Evolutionary conservation across 1,140 invertebrate species (phyloP), one percentile per base, ranked within the genome.

Genomic region (Camponotus pennsylvanicus): DNA sequence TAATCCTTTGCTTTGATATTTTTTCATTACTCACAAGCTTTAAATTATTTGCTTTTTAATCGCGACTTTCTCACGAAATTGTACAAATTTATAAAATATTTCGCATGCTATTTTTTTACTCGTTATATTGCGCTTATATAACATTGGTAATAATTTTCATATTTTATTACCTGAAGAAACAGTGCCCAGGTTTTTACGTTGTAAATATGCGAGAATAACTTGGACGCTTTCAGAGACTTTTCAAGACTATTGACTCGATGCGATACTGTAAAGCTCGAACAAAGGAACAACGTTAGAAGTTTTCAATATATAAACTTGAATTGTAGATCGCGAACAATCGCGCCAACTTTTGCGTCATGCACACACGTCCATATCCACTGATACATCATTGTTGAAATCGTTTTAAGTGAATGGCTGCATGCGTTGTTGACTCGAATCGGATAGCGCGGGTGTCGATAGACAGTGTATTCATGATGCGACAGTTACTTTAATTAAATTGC

Each of bases 401-500:
- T n/a, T 82, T 82, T 75, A 83, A 83, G 77, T 49, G 77, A 80
- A 57, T 15, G 11, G 40, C 40, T 70, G 32, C 32, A 11, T 6
- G 55, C 55, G 61, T 83, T 75, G 69, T 83, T 75, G 55, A 83
- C 34, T 75, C 21, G 21, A 40, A 61, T 75, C 69, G 79, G 79
- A 83, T 83, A 75, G 69, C 11, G 15, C 79, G 42, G 18, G 9
- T 9, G 37, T 59, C 67, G 67, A 70, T 79, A 79, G 37, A 40
- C 13, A n/a, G 15, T n/a, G 67, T 27, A 71, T 71, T 71, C 55
- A 27, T 18, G 40, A 32, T 21, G 57, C 40, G 69, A 73, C 55
- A 75, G 66, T 70, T 55, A 61, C 57, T 75, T 83, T 83, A 80
- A 80, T 80, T 80, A 80, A 80, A 66, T 80, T 52, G 34, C 66